Conservation (phyloP, 2,113 vertebrate species). For the Bufo bufo region DNA sequence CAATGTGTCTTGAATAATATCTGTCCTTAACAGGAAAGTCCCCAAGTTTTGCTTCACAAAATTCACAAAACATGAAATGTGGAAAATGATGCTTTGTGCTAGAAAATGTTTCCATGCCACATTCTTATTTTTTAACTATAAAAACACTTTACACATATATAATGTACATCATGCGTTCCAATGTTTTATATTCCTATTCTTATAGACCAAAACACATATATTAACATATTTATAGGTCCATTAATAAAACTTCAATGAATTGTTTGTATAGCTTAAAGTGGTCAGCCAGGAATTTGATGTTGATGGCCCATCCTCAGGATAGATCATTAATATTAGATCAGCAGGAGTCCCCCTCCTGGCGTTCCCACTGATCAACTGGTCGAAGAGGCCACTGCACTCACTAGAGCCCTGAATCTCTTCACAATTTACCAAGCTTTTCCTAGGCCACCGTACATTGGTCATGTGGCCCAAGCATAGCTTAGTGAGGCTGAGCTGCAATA, state of each 20-base stretch:
- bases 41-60: not conserved
- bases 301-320: no score
- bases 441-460: no score
- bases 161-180: not conserved
- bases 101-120: not conserved
- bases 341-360: no score
- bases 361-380: no score
- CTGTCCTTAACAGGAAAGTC: not conserved
- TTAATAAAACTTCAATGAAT: not conserved
- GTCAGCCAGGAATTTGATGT: no score
- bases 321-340: no score
- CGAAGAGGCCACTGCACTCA: no score
- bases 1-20: not conserved
- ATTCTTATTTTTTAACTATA: not conserved
- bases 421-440: no score
- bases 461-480: no score
- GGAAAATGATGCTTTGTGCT: not conserved
- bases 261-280: no score
- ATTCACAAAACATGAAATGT: not conserved
- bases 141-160: not conserved
- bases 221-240: not conserved
- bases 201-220: not conserved
- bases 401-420: no score
- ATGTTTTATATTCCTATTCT: not conserved
- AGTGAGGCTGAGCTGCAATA: no score